Conservation (phyloP, 2,113 vertebrate genomes). For the Silurus glanis region DNA sequence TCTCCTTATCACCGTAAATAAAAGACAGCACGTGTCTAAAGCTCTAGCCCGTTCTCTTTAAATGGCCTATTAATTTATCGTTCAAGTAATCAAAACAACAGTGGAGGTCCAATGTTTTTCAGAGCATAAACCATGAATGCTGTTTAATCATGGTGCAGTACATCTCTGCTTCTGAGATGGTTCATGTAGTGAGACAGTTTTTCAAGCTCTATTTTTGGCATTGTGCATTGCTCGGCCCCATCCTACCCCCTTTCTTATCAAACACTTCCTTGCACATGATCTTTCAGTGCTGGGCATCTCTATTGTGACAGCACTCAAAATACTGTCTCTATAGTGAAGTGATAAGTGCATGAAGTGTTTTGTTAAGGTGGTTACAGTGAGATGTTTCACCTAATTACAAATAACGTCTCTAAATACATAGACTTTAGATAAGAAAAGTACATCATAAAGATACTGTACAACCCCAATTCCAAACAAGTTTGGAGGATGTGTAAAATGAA, state of each 20-base stretch:
- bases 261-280: constrained; percentile 10
- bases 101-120: neutral
- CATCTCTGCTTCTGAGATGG: constrained; percentile 11
- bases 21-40: constrained; percentile 18
- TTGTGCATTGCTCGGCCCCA: neutral
- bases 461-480: too few species aligned
- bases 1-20: constrained; percentile 15
- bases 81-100: neutral
- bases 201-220: constrained; percentile 38
- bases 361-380: neutral
- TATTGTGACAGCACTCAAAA: constrained; percentile 15
- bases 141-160: neutral
- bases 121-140: neutral
- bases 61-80: neutral
- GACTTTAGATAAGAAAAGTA: neutral
- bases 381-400: neutral
- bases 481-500: too few species aligned
- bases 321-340: neutral
- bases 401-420: neutral
- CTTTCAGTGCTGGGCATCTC: neutral
- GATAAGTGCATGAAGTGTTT: constrained; percentile 5
- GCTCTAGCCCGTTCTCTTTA: neutral
- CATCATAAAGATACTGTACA: too few species aligned
- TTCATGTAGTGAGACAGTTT: neutral
- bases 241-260: constrained; percentile 41